Percentiles rank a stretch among this genome's conserved stretches.
Evolutionary conservation across 2,113 vertebrate species (phyloP).

Genomic region (Nestor notabilis): DNA sequence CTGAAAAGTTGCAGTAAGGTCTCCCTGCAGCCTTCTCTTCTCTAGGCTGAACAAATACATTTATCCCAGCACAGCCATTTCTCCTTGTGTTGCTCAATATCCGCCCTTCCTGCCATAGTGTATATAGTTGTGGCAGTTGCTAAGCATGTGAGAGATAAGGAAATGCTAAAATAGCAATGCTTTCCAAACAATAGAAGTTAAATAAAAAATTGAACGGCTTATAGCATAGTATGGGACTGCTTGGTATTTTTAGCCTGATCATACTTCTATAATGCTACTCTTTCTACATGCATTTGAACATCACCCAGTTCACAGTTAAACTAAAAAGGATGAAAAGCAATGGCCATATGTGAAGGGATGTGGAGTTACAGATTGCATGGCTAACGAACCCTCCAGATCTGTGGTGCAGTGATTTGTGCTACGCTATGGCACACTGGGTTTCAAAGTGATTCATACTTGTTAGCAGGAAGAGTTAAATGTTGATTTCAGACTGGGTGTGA

Average conservation of each 20-base stretch:
- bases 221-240: not conserved
- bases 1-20: not conserved
- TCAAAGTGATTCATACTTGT: not conserved
- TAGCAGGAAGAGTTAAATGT: not conserved
- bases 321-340: not conserved
- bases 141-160: not conserved
- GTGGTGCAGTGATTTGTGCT: not conserved
- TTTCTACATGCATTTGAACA: not conserved
- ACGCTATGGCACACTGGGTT: not conserved
- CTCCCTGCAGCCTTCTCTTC: not conserved
- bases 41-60: not conserved
- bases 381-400: not conserved
- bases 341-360: not conserved
- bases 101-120: conserved; percentile 20
- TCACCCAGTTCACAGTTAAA: not conserved
- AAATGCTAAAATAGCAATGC: conserved; percentile 40
- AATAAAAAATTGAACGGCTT: not conserved
- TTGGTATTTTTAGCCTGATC: not conserved
- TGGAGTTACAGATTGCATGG: not conserved
- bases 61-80: not conserved
- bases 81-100: not conserved
- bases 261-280: not conserved
- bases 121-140: not conserved
- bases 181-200: conserved; percentile 16
- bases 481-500: not conserved